Percentiles rank a stretch among this genome's conserved stretches.
These are phyloP conservation scores for Dromiciops gliroides DNA, from an alignment of 2,113 vertebrate species.

Conservation along the genomic window DNA sequence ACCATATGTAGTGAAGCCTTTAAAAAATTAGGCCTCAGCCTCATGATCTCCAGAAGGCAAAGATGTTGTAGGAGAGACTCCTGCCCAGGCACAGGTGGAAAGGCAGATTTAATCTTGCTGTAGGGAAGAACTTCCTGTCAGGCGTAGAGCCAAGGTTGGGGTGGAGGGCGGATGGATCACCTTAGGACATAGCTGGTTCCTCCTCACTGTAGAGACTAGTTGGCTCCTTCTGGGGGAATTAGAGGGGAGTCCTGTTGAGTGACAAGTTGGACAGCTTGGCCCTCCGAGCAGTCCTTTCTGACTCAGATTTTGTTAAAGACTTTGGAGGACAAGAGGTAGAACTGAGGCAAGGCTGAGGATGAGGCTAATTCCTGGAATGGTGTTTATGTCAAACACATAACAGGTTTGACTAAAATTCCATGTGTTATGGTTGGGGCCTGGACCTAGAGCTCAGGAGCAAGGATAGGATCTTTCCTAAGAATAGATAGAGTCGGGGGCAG, in stretches of 20 bases:
- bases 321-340: not conserved
- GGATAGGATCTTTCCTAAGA: not conserved
- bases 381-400: not conserved
- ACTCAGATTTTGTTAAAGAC: not conserved
- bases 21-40: not conserved
- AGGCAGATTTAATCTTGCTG: not conserved
- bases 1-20: not conserved
- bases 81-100: not conserved
- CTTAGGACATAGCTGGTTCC: not conserved
- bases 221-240: not conserved
- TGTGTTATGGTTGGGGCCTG: not conserved
- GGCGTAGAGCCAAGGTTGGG: not conserved
- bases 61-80: not conserved
- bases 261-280: not conserved
- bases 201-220: not conserved
- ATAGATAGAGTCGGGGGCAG: not conserved
- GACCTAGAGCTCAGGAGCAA: not conserved
- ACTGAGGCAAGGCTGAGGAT: not conserved
- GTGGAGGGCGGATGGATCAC: not conserved
- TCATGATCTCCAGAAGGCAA: not conserved
- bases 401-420: not conserved
- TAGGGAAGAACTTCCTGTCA: not conserved
- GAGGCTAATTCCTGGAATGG: not conserved
- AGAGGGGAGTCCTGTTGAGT: not conserved
- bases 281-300: not conserved